Conservation (phyloP, 2,888 invertebrate species). For the Cyclophora punctaria region DNA sequence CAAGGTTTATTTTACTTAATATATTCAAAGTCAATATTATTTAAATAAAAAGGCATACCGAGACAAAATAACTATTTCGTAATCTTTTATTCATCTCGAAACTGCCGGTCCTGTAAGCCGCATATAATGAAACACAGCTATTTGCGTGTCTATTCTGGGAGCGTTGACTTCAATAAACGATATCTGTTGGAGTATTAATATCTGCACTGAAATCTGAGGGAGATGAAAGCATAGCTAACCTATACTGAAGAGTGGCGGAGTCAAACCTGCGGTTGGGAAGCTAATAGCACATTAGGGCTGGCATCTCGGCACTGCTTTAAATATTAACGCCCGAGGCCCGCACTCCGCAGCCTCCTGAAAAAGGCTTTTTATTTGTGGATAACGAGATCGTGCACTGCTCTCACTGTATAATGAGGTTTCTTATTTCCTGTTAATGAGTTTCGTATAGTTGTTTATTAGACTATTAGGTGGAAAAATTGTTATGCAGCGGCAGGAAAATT, state of each 20-base stretch:
- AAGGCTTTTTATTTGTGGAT: slow-evolving; percentile 59
- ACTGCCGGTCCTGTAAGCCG: no score
- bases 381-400: slow-evolving; percentile 49
- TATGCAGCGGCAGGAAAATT: neutral
- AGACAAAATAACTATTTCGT: no score
- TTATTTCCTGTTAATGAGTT: slow-evolving; percentile 52
- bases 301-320: slow-evolving; percentile 53
- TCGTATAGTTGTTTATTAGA: slow-evolving; percentile 41
- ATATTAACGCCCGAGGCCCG: slow-evolving; percentile 51
- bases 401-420: slow-evolving; percentile 51
- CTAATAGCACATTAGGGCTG: slow-evolving; percentile 62
- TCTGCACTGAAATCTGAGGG: no score
- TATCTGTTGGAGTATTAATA: no score
- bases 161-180: no score
- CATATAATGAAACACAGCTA: no score
- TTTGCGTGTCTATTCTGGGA: no score
- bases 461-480: slow-evolving; percentile 15
- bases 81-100: no score
- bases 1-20: no score
- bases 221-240: slow-evolving; percentile 2
- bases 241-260: slow-evolving; percentile 20
- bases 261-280: slow-evolving; percentile 39
- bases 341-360: slow-evolving; percentile 34
- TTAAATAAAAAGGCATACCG: no score
- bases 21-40: no score